These are phyloP conservation scores for Dendrolimus kikuchii DNA, from an alignment of 1,140 invertebrate species.

Conservation along the genomic window DNA sequence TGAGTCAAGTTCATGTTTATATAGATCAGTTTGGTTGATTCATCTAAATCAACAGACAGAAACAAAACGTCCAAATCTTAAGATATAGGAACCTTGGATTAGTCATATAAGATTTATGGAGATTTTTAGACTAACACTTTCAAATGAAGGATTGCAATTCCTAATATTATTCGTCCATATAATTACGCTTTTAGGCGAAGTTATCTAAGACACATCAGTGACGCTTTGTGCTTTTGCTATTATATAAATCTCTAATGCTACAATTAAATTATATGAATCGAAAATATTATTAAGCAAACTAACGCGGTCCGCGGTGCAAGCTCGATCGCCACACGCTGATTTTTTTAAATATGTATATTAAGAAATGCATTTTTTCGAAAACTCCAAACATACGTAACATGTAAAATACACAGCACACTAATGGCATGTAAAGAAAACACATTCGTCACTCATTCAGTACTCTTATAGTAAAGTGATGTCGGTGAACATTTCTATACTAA, in stretches of 20 bases:
- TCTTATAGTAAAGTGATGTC: too few species aligned
- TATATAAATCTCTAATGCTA: slow-evolving; percentile 57
- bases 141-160: too few species aligned
- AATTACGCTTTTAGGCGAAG: too few species aligned
- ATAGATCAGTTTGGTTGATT: too few species aligned
- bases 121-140: too few species aligned
- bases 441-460: slow-evolving; percentile 44
- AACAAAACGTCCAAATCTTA: too few species aligned
- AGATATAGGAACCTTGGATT: too few species aligned
- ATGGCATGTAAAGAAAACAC: slow-evolving; percentile 64
- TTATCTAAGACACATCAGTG: slow-evolving; percentile 55
- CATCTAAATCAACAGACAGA: too few species aligned
- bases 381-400: slow-evolving; percentile 54
- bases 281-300: slow-evolving; percentile 56
- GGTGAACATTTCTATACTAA: too few species aligned
- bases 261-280: slow-evolving; percentile 57
- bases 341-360: slow-evolving; percentile 52
- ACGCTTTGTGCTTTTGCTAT: slow-evolving; percentile 61
- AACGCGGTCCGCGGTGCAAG: slow-evolving; percentile 64
- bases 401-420: slow-evolving; percentile 60
- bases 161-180: too few species aligned
- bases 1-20: too few species aligned
- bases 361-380: slow-evolving; percentile 63
- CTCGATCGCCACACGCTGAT: slow-evolving; percentile 50
- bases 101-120: too few species aligned